Percentiles rank a stretch among this genome's conserved stretches.
Evolutionary conservation across 2,113 vertebrate species (phyloP).

Genomic region (Edolisoma coerulescens): DNA sequence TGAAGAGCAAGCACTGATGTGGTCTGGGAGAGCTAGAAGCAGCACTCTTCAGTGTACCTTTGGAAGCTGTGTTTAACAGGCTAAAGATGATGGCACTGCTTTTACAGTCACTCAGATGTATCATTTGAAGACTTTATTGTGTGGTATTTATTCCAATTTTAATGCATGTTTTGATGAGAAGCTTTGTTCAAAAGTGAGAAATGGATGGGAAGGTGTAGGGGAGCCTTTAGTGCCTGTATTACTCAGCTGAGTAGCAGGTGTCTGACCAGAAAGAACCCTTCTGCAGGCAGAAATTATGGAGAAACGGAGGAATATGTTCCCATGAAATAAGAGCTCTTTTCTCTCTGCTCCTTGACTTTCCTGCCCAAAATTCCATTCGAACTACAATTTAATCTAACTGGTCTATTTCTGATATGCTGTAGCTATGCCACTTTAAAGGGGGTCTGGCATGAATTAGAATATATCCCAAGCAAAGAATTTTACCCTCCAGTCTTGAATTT

Average conservation of each 20-base stretch:
- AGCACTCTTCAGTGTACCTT: background rate
- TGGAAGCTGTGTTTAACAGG: background rate
- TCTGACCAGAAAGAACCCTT: background rate
- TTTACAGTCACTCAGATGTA: background rate
- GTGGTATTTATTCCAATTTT: background rate
- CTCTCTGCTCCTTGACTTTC: background rate
- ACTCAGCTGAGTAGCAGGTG: background rate
- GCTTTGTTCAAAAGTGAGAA: background rate
- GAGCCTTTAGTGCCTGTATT: background rate
- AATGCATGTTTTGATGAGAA: background rate
- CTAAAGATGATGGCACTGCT: background rate
- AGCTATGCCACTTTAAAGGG: background rate
- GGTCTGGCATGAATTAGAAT: background rate
- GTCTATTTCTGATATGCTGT: background rate
- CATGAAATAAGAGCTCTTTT: background rate
- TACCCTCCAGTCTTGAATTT: background rate
- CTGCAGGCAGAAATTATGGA: background rate
- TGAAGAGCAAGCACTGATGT: background rate
- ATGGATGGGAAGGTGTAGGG: background rate
- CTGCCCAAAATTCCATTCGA: background rate
- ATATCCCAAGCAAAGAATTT: background rate
- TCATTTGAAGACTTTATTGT: background rate
- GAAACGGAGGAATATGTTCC: background rate
- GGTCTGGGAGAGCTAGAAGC: background rate
- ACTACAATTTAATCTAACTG: background rate